Evolutionary conservation across 2,888 invertebrate species (phyloP).

Genomic region (Tetropium fuscum): DNA sequence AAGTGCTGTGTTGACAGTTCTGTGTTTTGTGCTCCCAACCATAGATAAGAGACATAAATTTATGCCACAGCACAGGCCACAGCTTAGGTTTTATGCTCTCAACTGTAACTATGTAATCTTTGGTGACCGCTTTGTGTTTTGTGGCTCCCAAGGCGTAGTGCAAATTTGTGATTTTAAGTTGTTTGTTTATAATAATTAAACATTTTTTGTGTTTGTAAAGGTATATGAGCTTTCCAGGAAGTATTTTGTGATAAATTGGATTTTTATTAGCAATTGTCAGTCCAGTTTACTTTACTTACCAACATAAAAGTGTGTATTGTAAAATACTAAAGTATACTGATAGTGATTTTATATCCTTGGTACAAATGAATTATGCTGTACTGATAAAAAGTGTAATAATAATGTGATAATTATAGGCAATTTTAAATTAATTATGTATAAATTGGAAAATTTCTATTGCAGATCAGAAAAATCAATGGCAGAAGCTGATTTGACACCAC

Average conservation of each 20-base stretch:
- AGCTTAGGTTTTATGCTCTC: background rate
- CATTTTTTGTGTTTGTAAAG: conserved; percentile 41
- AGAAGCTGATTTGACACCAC: conserved; percentile 58
- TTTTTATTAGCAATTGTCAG: conserved; percentile 19
- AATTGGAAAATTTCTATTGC: conserved; percentile 36
- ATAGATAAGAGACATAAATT: no score
- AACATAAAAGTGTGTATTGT: conserved; percentile 17
- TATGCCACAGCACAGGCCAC: background rate
- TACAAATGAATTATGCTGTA: no score
- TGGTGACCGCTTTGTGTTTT: background rate
- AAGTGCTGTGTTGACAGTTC: no score
- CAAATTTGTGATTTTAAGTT: conserved; percentile 13
- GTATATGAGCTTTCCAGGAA: conserved; percentile 42
- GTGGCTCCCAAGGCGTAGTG: background rate
- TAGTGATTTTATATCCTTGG: no score
- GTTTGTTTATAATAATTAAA: conserved; percentile 24
- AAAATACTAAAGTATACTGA: background rate
- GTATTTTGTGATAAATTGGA: conserved; percentile 32
- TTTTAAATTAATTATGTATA: background rate
- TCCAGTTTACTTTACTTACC: conserved; percentile 29
- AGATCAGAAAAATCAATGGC: conserved; percentile 53
- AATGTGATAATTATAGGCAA: conserved; percentile 19
- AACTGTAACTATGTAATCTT: background rate
- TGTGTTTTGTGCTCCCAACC: no score
- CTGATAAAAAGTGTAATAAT: no score